Percentiles rank a stretch among this genome's conserved stretches.
Evolutionary conservation across 2,113 vertebrate species (phyloP).

Genomic region (Cavia porcellus): DNA sequence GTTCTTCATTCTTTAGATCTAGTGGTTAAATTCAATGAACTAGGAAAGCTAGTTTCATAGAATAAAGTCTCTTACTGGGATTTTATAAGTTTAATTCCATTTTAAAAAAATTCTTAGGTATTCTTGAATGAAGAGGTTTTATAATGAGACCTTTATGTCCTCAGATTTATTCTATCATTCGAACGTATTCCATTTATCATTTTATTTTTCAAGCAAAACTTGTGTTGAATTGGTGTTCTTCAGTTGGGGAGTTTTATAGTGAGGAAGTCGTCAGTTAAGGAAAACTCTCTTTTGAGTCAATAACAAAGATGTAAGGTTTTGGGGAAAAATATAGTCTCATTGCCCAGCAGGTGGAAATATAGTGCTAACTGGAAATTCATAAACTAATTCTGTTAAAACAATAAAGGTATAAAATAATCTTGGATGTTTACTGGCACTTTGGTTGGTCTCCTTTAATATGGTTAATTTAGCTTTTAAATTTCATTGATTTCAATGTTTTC

Average conservation of each 20-base stretch:
- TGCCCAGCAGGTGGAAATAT: constrained; percentile 39
- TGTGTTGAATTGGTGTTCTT: constrained; percentile 65
- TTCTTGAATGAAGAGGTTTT: constrained; percentile 35
- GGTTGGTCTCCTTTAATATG: neutral
- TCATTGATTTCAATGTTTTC: constrained; percentile 39
- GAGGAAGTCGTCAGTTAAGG: constrained; percentile 60
- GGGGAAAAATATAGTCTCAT: constrained; percentile 61
- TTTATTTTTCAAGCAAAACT: constrained; percentile 63
- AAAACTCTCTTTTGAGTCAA: constrained; percentile 65
- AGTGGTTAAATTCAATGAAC: constrained; percentile 27
- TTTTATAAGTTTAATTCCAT: constrained; percentile 69
- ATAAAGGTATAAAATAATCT: constrained; percentile 42
- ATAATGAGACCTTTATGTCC: constrained; percentile 29
- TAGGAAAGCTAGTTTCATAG: neutral
- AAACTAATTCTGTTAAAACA: constrained; percentile 44
- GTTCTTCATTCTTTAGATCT: neutral
- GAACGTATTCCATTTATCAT: constrained; percentile 5
- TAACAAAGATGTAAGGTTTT: constrained; percentile 56
- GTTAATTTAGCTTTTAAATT: neutral
- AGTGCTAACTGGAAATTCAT: constrained; percentile 60
- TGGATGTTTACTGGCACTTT: constrained; percentile 36
- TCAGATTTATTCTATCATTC: constrained; percentile 43
- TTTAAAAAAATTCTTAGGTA: constrained; percentile 44
- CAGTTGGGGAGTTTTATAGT: constrained; percentile 61
- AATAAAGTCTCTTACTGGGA: neutral